phyloP scores from a whole-genome alignment of 2,113 vertebrate genomes.

The Setophaga coronata region DNA sequence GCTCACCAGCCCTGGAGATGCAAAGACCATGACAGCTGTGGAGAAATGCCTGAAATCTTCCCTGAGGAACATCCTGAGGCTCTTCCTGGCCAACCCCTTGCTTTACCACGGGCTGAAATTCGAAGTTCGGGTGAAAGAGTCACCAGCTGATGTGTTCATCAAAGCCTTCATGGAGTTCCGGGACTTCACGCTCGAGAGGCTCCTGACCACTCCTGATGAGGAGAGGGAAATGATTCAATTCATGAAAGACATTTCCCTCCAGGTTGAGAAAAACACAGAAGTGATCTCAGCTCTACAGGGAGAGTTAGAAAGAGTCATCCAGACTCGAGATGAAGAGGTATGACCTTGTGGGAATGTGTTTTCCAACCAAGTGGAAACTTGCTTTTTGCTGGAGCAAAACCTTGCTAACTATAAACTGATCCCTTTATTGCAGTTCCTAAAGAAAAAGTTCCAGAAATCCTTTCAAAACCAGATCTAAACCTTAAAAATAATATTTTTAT shows the following conservation, averaged over 20 bases:
- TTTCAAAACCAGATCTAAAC: neutral
- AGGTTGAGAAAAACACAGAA: constrained; percentile 46
- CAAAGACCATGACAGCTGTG: fast-evolving
- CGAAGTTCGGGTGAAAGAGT: neutral
- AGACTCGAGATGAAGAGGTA: constrained; percentile 75
- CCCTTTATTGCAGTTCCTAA: neutral
- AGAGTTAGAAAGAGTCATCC: constrained; percentile 48
- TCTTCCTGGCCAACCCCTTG: constrained; percentile 51
- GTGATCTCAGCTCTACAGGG: constrained; percentile 29
- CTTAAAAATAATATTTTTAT: neutral
- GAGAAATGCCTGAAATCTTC: neutral
- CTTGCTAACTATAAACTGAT: fast-evolving
- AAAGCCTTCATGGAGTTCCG: constrained; percentile 74
- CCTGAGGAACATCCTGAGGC: constrained; percentile 63
- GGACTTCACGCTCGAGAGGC: constrained; percentile 67
- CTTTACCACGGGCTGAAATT: constrained; percentile 26
- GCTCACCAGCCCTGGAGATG: neutral
- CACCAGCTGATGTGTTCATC: constrained; percentile 56
- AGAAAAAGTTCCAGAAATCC: neutral
- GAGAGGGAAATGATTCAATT: constrained; percentile 60
- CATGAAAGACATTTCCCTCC: constrained; percentile 42
- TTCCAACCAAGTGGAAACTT: neutral
- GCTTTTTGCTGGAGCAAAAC: neutral
- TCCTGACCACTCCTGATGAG: constrained; percentile 74
- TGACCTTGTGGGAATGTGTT: neutral